phyloP scores from a whole-genome alignment of 2,797 vertebrate genomes.

The Gobio occitaniae region DNA sequence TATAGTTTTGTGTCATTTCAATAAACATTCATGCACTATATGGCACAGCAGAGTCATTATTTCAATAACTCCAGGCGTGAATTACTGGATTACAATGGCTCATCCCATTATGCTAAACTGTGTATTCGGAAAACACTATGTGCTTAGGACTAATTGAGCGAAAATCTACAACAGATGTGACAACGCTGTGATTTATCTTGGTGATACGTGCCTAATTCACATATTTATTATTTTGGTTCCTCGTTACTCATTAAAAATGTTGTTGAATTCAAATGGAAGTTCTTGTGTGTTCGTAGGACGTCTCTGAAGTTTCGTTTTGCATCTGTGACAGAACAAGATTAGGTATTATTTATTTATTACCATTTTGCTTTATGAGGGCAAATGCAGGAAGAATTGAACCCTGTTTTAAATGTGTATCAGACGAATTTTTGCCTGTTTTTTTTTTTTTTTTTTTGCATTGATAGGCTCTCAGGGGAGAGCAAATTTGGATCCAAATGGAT shows the following conservation, averaged over 20 bases:
- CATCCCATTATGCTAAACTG: conserved; percentile 42
- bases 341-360: no score
- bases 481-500: conserved; percentile 17
- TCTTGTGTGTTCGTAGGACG: not conserved
- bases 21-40: conserved; percentile 41
- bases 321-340: not conserved
- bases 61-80: conserved; percentile 36
- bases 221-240: conserved; percentile 38
- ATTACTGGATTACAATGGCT: conserved; percentile 29
- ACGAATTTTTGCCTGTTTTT: not conserved
- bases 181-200: conserved; percentile 44
- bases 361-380: not conserved
- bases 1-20: conserved; percentile 43
- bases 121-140: conserved; percentile 26
- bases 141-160: conserved; percentile 48
- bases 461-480: not conserved
- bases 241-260: conserved; percentile 21
- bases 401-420: conserved; percentile 4
- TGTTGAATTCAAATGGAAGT: conserved; percentile 40
- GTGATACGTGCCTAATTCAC: conserved; percentile 19
- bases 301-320: conserved; percentile 1
- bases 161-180: conserved; percentile 51
- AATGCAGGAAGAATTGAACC: conserved; percentile 4
- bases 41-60: conserved; percentile 28
- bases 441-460: not conserved